These are phyloP conservation scores for Himalopsyche tibetana DNA, from an alignment of 2,888 invertebrate species.

Conservation along the genomic window DNA sequence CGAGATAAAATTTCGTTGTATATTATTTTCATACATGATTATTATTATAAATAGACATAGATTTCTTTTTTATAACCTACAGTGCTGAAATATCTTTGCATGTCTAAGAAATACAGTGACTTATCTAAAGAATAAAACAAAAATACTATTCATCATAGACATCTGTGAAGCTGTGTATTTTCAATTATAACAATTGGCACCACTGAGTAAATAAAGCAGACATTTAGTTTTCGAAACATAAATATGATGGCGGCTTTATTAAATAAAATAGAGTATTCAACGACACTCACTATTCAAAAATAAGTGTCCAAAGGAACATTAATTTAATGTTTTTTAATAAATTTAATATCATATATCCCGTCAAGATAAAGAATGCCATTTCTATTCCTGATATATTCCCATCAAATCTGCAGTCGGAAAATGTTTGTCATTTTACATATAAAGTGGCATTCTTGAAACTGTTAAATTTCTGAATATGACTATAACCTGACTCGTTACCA, in stretches of 20 bases:
- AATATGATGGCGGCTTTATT: background rate
- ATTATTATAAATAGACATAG: background rate
- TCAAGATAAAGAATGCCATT: no score
- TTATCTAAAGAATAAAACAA: background rate
- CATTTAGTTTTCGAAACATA: background rate
- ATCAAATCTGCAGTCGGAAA: no score
- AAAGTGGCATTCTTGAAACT: no score
- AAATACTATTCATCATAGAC: background rate
- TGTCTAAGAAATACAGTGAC: background rate
- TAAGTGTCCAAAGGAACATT: no score
- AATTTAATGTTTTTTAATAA: no score
- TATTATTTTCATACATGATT: background rate
- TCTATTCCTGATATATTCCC: no score
- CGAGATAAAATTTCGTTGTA: background rate
- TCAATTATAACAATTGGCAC: constrained; percentile 35
- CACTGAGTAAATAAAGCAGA: constrained; percentile 33
- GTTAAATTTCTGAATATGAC: no score
- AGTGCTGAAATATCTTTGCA: constrained; percentile 27
- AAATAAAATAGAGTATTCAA: background rate
- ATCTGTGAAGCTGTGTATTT: background rate
- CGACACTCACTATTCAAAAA: no score
- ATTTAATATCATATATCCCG: no score
- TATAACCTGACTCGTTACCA: no score
- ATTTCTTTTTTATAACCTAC: constrained; percentile 3
- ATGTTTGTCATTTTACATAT: no score